phyloP scores from a whole-genome alignment of 2,888 invertebrate genomes.

The Drosophila mulleri region DNA sequence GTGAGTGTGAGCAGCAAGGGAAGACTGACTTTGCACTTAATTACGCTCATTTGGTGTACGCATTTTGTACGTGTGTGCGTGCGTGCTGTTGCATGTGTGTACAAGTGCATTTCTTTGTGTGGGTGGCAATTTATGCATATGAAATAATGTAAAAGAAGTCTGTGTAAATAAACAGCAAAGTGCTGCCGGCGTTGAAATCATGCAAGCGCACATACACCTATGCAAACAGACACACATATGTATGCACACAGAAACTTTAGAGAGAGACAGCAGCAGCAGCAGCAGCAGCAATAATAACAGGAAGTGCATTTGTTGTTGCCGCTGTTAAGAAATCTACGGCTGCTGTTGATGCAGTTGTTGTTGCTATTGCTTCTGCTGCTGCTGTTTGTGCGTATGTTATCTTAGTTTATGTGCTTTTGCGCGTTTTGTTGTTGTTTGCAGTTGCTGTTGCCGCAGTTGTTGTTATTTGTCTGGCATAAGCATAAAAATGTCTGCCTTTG shows the following conservation, averaged over 20 bases:
- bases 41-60: conserved; percentile 61
- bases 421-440: conserved; percentile 65
- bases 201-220: conserved; percentile 71
- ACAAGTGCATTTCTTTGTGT: conserved; percentile 19
- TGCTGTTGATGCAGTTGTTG: conserved; percentile 31
- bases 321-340: conserved; percentile 70
- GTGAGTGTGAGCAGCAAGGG: conserved; percentile 15
- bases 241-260: neutral
- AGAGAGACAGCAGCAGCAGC: conserved; percentile 7
- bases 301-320: conserved; percentile 75
- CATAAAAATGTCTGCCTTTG: conserved; percentile 65
- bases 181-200: conserved; percentile 77
- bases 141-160: conserved; percentile 74
- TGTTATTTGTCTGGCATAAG: conserved; percentile 74
- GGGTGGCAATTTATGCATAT: conserved; percentile 73
- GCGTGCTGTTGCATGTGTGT: conserved; percentile 12
- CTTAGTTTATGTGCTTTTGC: conserved; percentile 70
- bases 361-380: conserved; percentile 53
- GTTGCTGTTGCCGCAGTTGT: conserved; percentile 55
- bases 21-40: conserved; percentile 55
- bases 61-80: conserved; percentile 47
- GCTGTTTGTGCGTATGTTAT: conserved; percentile 60
- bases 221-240: conserved; percentile 57
- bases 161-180: conserved; percentile 79
- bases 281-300: conserved; percentile 70